Evolutionary conservation across 2,888 invertebrate species (phyloP).

Genomic region (Anthophora plumipes): DNA sequence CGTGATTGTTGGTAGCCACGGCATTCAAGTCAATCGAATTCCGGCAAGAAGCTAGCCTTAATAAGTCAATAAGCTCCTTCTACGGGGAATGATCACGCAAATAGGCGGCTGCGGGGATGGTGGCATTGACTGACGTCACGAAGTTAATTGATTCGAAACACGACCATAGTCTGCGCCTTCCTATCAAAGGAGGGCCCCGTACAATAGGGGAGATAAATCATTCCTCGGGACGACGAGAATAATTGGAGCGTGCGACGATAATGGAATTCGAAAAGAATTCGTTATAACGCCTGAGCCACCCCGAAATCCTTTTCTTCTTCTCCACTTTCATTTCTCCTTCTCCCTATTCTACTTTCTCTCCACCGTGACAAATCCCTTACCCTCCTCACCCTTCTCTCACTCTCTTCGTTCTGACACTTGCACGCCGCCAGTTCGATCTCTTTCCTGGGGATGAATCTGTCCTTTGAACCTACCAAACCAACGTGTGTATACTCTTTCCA

Average conservation of each 20-base stretch:
- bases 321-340: too few relatives aligned
- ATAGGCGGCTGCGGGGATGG: conserved; percentile 47
- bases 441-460: not conserved
- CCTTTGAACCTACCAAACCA: not conserved
- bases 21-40: conserved; percentile 40
- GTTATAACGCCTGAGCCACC: conserved; percentile 61
- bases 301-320: conserved; percentile 38
- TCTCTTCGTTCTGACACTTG: conserved; percentile 16
- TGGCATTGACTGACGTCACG: conserved; percentile 50
- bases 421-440: not conserved
- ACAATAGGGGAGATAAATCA: conserved; percentile 76
- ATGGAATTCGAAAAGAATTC: conserved; percentile 78
- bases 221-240: conserved; percentile 73
- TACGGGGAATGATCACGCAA: conserved; percentile 47
- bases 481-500: too few relatives aligned
- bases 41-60: conserved; percentile 47
- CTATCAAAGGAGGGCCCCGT: conserved; percentile 38
- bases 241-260: conserved; percentile 77
- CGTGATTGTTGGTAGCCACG: not conserved
- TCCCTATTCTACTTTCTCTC: not conserved
- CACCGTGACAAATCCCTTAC: conserved; percentile 18
- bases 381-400: too few relatives aligned
- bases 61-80: conserved; percentile 57
- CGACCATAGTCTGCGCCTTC: conserved; percentile 49
- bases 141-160: conserved; percentile 68